Evolutionary conservation across 2,113 vertebrate genomes (phyloP).

Genomic region (Nothobranchius kuhntae): DNA sequence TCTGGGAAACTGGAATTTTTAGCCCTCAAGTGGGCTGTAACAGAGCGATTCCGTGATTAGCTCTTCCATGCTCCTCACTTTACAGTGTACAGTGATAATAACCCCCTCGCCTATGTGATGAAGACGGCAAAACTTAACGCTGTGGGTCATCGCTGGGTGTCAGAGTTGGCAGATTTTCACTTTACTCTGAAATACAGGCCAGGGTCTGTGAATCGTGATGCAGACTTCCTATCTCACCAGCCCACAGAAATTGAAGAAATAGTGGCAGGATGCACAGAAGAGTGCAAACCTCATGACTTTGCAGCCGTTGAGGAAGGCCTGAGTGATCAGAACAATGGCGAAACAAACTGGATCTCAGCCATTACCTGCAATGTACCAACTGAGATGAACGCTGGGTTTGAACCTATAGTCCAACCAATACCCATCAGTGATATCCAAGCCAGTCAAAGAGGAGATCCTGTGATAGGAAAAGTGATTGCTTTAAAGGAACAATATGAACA

Average conservation of each 20-base stretch:
- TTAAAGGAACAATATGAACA: not conserved
- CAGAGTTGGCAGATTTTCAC: too few relatives aligned
- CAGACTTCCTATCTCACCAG: too few relatives aligned
- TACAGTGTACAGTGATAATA: conserved; percentile 6
- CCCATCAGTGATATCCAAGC: not conserved
- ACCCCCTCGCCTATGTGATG: not conserved
- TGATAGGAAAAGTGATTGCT: too few relatives aligned
- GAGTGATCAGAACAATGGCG: not conserved
- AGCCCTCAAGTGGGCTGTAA: not conserved
- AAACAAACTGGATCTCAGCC: conserved; percentile 3
- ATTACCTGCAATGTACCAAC: not conserved
- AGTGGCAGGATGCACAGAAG: not conserved
- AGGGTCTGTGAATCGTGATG: too few relatives aligned
- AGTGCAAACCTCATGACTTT: not conserved
- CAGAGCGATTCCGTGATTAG: not conserved
- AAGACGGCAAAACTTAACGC: not conserved
- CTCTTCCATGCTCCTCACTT: conserved; percentile 22
- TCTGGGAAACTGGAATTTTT: not conserved
- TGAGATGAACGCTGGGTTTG: not conserved
- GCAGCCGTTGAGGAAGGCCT: not conserved
- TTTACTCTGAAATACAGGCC: too few relatives aligned
- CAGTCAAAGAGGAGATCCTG: too few relatives aligned
- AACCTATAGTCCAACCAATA: not conserved
- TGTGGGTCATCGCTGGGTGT: too few relatives aligned
- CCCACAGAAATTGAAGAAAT: too few relatives aligned